Percentiles rank a stretch among this genome's conserved stretches.
phyloP scores from a whole-genome alignment of 2,888 invertebrate genomes.

The Stenurella melanura region DNA sequence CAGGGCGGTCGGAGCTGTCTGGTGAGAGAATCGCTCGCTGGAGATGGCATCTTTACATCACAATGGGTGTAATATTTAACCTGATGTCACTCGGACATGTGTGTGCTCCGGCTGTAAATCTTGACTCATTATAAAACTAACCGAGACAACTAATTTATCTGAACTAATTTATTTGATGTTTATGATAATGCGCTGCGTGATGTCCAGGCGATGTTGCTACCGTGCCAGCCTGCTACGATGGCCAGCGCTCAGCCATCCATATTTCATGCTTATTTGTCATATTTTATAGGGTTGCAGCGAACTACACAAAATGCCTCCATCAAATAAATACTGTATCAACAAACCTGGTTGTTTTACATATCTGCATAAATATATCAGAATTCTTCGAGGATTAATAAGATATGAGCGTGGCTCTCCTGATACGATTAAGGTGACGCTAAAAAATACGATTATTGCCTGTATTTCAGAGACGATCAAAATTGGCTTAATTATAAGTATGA shows the following conservation, averaged over 20 bases:
- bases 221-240: constrained; percentile 51
- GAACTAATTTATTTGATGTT: constrained; percentile 72
- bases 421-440: constrained; percentile 53
- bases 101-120: constrained; percentile 65
- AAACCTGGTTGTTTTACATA: constrained; percentile 58
- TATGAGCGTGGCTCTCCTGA: constrained; percentile 47
- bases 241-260: constrained; percentile 51
- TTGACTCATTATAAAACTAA: constrained; percentile 68
- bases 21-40: constrained; percentile 60
- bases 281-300: constrained; percentile 59
- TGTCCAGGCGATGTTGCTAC: constrained; percentile 63
- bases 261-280: constrained; percentile 65
- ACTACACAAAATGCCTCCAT: constrained; percentile 57
- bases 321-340: constrained; percentile 62
- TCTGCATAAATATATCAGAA: constrained; percentile 49
- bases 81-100: constrained; percentile 62
- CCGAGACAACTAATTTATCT: constrained; percentile 71
- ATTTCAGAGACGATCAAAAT: not conserved
- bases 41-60: constrained; percentile 72
- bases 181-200: constrained; percentile 69
- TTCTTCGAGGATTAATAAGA: constrained; percentile 48
- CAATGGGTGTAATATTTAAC: constrained; percentile 71
- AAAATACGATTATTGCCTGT: constrained; percentile 50
- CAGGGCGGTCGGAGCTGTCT: constrained; percentile 66
- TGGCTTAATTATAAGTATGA: constrained; percentile 4